These are phyloP conservation scores for Parazoanthus swiftii DNA, from an alignment of 92 coral and sea anemone genomes.

Conservation along the genomic window DNA sequence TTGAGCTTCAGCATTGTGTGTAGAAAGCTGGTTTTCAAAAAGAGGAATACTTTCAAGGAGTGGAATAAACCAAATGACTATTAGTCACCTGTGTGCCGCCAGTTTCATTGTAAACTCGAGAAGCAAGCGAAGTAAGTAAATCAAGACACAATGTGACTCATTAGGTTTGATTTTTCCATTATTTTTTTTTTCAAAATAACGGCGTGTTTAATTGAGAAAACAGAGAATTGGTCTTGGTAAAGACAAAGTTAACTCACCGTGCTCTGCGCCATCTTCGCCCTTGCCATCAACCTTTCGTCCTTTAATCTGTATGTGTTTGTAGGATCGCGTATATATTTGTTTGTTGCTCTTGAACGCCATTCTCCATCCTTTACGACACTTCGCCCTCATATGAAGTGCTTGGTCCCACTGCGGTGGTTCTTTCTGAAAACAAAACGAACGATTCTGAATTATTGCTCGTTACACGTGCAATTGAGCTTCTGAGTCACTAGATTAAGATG, in stretches of 20 bases:
- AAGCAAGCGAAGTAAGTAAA: neutral
- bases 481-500: neutral
- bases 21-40: too few relatives aligned
- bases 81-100: too few relatives aligned
- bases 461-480: neutral
- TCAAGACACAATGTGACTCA: neutral
- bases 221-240: slow-evolving; percentile 11
- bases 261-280: slow-evolving; percentile 25
- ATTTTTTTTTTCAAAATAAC: neutral
- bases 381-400: neutral
- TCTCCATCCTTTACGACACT: neutral
- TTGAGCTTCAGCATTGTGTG: neutral
- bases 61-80: neutral
- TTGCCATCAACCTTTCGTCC: slow-evolving; percentile 26
- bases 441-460: neutral
- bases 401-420: neutral
- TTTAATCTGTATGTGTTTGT: slow-evolving; percentile 11
- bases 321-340: slow-evolving; percentile 22
- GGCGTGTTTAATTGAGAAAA: neutral
- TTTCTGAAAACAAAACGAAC: neutral
- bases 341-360: slow-evolving; percentile 2
- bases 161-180: neutral
- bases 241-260: slow-evolving; percentile 20
- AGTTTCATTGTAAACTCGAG: neutral
- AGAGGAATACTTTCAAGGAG: neutral